Evolutionary conservation across 2,797 vertebrate genomes (phyloP).

Genomic region (Megalops cyprinoides): DNA sequence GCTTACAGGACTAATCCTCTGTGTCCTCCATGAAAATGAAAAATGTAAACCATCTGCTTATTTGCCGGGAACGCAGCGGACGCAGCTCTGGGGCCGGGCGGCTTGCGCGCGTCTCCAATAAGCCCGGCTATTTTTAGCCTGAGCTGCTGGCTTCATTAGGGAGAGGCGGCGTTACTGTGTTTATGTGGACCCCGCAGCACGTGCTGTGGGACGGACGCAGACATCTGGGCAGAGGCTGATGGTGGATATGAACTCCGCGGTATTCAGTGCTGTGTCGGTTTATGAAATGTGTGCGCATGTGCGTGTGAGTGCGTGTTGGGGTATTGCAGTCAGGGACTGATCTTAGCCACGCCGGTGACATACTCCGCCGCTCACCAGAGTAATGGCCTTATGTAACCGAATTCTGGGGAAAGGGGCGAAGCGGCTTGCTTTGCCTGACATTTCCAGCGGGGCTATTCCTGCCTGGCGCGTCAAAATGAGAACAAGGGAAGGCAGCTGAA

Average conservation of each 20-base stretch:
- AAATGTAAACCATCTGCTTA: slow-evolving; percentile 32
- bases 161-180: not conserved
- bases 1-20: slow-evolving; percentile 13
- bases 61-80: slow-evolving; percentile 16
- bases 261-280: not conserved
- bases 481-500: not conserved
- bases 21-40: slow-evolving; percentile 18
- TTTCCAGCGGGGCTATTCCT: not conserved
- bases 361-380: not conserved
- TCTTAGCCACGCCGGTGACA: not conserved
- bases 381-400: not conserved
- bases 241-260: not conserved
- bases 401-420: not conserved
- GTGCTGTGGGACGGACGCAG: not conserved
- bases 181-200: not conserved
- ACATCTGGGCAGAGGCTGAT: not conserved
- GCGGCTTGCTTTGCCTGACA: not conserved
- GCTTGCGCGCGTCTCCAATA: not conserved
- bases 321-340: not conserved
- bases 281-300: slow-evolving; percentile 10
- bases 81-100: not conserved
- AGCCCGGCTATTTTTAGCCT: slow-evolving; percentile 6
- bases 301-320: not conserved
- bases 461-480: not conserved
- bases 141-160: slow-evolving; percentile 20